Evolutionary conservation across 2,113 vertebrate species (phyloP), one percentile per base, ranked within the genome.

Genomic region (Mungos mungo): DNA sequence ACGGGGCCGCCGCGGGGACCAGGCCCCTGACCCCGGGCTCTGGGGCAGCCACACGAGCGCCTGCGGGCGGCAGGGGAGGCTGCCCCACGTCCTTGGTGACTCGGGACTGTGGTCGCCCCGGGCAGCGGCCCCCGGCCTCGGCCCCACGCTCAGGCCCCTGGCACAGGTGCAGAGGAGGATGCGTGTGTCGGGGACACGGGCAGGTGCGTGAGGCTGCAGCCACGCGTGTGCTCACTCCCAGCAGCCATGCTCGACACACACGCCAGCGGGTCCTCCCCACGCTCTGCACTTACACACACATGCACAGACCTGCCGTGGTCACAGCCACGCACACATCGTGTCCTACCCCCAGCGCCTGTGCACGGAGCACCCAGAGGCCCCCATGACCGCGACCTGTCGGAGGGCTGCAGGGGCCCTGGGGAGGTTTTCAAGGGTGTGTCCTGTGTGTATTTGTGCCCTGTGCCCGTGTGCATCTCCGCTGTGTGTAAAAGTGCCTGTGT

Each of bases 291-390:
- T 18, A 33, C 86, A 72, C 3, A 4, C 25, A 23, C 1, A 14
- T 25, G n/a, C 11, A 29, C 35, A 23, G 21, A 31, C 47, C 60
- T 5, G 3, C 12, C 2, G 12, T 5, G 86, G 23, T 50, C 68
- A 33, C 27, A 3, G 23, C 47, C 3, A 0, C 0, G 18, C 1
- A 8, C 35, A 27, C 2, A 6, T 1, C 0, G 0, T 5, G 2
- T 74, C 89, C 12, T 21, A 7, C 18, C 68, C 12, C 11, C 29
- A 29, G 45, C 29, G 7, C 74, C 41, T 7, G n/a, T 8, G 72
- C 41, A 29, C 69, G 1, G 18, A 5, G 52, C 52, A 38, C 27
- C 71, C 14, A 0, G 8, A 7, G 7, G 3, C 11, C 27, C n/a
- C 45, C 1, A 29, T 1, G n/a, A 69, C 25, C 13, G 4, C 3